Conservation (phyloP, 2,797 vertebrate species). For the Galago senegalensis region DNA sequence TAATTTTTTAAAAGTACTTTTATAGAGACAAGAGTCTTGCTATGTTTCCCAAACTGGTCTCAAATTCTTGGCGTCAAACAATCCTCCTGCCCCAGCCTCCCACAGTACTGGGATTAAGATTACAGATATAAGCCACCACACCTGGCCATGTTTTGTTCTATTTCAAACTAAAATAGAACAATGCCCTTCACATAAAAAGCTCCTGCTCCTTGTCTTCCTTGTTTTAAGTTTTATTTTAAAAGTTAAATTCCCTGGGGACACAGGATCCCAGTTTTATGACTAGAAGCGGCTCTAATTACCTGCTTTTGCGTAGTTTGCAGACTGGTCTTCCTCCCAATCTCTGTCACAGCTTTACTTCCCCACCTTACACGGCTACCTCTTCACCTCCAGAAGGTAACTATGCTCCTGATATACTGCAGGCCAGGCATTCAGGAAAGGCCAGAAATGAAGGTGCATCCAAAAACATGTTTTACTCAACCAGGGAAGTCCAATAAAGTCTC, state of each 20-base stretch:
- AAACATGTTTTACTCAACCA: conserved; percentile 15
- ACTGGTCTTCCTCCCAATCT: background rate
- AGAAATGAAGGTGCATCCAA: background rate
- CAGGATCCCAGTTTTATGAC: background rate
- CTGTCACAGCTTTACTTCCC: background rate
- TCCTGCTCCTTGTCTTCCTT: background rate
- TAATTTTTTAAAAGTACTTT: too few relatives aligned
- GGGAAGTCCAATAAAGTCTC: background rate
- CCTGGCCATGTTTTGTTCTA: background rate
- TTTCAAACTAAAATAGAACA: conserved; percentile 22
- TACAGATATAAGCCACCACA: too few relatives aligned
- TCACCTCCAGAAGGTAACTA: background rate
- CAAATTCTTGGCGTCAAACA: too few relatives aligned
- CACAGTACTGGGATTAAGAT: too few relatives aligned
- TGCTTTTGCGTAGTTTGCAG: background rate
- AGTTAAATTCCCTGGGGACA: background rate
- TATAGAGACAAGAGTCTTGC: too few relatives aligned
- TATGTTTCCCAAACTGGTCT: too few relatives aligned
- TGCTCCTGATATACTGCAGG: background rate
- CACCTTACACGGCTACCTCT: background rate
- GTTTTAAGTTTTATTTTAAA: conserved; percentile 56
- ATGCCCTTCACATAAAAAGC: conserved; percentile 1
- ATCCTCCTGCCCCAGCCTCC: too few relatives aligned
- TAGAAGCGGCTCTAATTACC: background rate
- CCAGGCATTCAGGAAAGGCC: background rate